A percentile compares a stretch with the other conserved stretches of the same genome.
phyloP scores from a whole-genome alignment of 2,797 vertebrate genomes.

The Leptatherina wallacei region DNA sequence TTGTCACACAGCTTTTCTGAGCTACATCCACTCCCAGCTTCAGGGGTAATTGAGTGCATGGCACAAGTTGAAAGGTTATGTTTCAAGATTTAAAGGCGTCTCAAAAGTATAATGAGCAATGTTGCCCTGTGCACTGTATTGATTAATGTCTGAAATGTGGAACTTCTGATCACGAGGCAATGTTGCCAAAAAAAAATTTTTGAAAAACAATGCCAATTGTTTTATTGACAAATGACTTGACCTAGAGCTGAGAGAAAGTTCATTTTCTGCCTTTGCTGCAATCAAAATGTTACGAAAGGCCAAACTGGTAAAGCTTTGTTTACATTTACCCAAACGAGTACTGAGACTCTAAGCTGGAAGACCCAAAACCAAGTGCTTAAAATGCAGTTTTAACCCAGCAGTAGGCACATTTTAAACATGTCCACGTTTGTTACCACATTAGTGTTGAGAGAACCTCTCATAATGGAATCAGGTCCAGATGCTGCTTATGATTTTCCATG shows the following conservation, averaged over 20 bases:
- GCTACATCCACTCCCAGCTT: slow-evolving; percentile 14
- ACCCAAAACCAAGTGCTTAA: slow-evolving; percentile 41
- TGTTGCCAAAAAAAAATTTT: slow-evolving; percentile 24
- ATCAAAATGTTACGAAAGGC: slow-evolving; percentile 53
- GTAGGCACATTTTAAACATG: slow-evolving; percentile 26
- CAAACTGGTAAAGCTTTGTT: neutral
- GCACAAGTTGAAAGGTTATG: slow-evolving; percentile 33
- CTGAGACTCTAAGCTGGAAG: slow-evolving; percentile 31
- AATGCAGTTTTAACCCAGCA: slow-evolving; percentile 33
- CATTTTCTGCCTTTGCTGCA: slow-evolving; percentile 35
- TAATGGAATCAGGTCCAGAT: neutral
- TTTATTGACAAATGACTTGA: slow-evolving; percentile 52
- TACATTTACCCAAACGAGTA: slow-evolving; percentile 41
- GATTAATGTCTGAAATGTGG: slow-evolving; percentile 31
- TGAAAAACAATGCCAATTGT: slow-evolving; percentile 47
- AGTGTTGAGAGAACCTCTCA: slow-evolving; percentile 4
- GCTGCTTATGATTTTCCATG: slow-evolving; percentile 4
- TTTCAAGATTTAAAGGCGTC: slow-evolving; percentile 32
- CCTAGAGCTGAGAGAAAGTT: slow-evolving; percentile 38
- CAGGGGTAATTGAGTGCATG: slow-evolving; percentile 30
- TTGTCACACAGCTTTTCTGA: slow-evolving; percentile 36
- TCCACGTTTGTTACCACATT: neutral
- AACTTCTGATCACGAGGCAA: slow-evolving; percentile 9
- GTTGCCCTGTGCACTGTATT: neutral
- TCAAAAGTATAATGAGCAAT: slow-evolving; percentile 13